A percentile compares a stretch with the other conserved stretches of the same genome.
Evolutionary conservation across 2,113 vertebrate genomes (phyloP).

Genomic region (Rynchops niger): DNA sequence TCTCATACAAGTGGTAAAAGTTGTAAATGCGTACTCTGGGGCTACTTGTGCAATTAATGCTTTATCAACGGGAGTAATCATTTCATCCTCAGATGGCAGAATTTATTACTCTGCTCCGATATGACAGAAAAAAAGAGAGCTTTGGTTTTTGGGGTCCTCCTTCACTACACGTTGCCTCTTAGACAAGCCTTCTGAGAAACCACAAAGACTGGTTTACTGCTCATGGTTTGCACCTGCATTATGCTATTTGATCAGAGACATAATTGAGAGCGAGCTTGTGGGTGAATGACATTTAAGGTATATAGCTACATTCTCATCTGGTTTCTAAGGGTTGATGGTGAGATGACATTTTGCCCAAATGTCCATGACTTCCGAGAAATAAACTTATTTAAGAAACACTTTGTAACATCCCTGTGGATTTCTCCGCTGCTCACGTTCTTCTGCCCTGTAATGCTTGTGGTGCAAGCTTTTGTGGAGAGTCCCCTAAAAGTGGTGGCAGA

Average conservation of each 20-base stretch:
- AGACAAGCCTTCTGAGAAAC: neutral
- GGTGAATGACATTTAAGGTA: neutral
- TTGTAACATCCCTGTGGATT: neutral
- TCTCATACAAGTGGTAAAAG: neutral
- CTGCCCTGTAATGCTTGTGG: fast-evolving
- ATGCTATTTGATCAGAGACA: neutral
- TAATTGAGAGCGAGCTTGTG: neutral
- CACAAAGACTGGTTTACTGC: neutral
- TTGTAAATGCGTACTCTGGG: neutral
- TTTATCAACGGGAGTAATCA: fast-evolving
- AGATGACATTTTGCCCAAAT: neutral
- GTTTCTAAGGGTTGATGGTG: neutral
- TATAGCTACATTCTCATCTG: neutral
- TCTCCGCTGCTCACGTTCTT: neutral
- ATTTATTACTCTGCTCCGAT: neutral
- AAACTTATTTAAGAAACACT: neutral
- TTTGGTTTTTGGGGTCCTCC: neutral
- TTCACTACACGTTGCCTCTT: neutral
- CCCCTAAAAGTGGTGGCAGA: neutral
- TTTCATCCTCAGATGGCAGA: neutral
- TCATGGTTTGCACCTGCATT: neutral
- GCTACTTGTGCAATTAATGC: neutral
- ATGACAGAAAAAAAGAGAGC: neutral
- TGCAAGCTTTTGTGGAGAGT: neutral
- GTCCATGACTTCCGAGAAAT: neutral